Evolutionary conservation across 2,888 invertebrate species (phyloP).

Genomic region (Eilema griseolum): DNA sequence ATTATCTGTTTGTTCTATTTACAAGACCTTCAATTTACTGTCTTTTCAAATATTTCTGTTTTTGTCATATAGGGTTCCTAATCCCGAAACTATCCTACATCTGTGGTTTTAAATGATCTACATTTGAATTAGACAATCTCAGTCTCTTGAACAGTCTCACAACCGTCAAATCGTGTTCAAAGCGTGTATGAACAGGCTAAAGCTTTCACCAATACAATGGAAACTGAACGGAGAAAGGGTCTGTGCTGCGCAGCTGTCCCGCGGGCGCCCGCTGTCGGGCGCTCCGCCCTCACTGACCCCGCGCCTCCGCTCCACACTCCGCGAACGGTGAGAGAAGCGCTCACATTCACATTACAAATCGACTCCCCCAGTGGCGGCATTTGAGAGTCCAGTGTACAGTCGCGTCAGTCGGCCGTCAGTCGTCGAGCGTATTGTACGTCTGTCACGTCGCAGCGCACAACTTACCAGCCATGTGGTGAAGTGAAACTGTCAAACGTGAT

Average conservation of each 20-base stretch:
- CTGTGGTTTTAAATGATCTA: background rate
- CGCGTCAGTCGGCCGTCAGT: constrained; percentile 79
- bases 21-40: background rate
- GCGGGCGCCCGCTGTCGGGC: constrained; percentile 73
- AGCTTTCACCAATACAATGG: constrained; percentile 79
- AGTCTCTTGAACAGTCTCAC: constrained; percentile 19
- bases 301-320: constrained; percentile 65
- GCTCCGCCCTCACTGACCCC: constrained; percentile 80
- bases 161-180: constrained; percentile 43
- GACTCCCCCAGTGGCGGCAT: constrained; percentile 53
- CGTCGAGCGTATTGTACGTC: constrained; percentile 74
- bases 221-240: constrained; percentile 79
- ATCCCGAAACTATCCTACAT: constrained; percentile 2
- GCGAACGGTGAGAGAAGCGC: constrained; percentile 58
- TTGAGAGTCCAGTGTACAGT: constrained; percentile 48
- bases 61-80: background rate
- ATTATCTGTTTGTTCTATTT: background rate
- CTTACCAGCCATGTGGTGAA: constrained; percentile 84
- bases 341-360: constrained; percentile 61
- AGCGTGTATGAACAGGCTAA: constrained; percentile 52
- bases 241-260: constrained; percentile 82
- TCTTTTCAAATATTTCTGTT: background rate
- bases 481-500: constrained; percentile 86
- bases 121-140: background rate
- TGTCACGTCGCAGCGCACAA: constrained; percentile 69